A percentile compares a stretch with the other conserved stretches of the same genome.
Conservation (phyloP, 2,888 invertebrate species). For the Macroteleia sp. region DNA sequence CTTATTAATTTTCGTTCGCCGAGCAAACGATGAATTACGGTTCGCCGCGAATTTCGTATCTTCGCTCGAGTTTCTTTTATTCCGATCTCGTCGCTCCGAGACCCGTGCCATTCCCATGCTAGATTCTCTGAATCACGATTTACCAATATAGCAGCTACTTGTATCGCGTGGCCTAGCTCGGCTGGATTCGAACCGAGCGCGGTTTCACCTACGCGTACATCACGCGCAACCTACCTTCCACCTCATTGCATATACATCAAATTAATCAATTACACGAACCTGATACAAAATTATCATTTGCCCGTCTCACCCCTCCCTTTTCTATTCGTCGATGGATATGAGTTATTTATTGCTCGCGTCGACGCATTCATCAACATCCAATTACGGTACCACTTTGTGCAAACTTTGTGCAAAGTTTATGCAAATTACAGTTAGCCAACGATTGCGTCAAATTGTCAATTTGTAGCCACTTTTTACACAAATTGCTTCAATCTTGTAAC, state of each 20-base stretch:
- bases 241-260: conserved; percentile 44
- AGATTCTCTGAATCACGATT: conserved; percentile 48
- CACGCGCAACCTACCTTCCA: conserved; percentile 48
- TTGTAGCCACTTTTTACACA: neutral
- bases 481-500: too few relatives aligned
- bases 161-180: conserved; percentile 37
- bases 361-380: conserved; percentile 22
- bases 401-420: conserved; percentile 5
- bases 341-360: conserved; percentile 27
- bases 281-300: conserved; percentile 26
- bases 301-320: neutral
- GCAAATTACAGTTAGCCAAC: neutral
- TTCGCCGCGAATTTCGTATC: conserved; percentile 5
- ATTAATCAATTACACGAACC: conserved; percentile 45
- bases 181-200: conserved; percentile 12
- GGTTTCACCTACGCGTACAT: conserved; percentile 50
- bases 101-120: conserved; percentile 33
- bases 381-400: conserved; percentile 20
- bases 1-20: conserved; percentile 32
- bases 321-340: conserved; percentile 8
- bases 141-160: conserved; percentile 42
- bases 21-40: conserved; percentile 24
- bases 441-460: neutral
- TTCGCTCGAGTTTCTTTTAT: conserved; percentile 25
- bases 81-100: conserved; percentile 9